Base-by-base conservation (phyloP, 1,140 invertebrate species). In the Bombus waltoni region DNA sequence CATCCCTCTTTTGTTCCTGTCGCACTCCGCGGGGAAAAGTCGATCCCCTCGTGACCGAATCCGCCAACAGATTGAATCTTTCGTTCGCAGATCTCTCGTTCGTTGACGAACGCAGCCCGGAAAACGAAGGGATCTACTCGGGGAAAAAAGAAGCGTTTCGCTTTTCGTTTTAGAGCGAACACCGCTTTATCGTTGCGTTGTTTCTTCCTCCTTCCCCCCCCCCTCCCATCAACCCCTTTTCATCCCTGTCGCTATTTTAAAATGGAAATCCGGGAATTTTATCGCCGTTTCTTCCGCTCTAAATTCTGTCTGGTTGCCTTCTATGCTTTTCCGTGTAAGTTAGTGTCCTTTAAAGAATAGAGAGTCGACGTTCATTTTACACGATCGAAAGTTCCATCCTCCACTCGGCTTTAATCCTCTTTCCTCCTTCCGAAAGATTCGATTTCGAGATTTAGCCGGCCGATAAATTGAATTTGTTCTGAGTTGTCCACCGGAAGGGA, bases 391-490 rank as follows among this genome's bases (percentile, higher is more conserved):
- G 44, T 70, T n/a, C 25, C 11, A 42, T 11, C 28, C 59, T 6
- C n/a, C 57, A 10, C 25, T 10, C 38, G 10, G 28, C 38, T 79
- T 86, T 81, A 35, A 80, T 68, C 71, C 57, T 72, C 53, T 65
- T 77, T 35, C 32, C 13, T 28, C 28, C 32, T 47, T 44, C 32
- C 35, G 1, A 70, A 65, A 78, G 81, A 89, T 89, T 87, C 85
- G 85, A 89, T 89, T 75, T 78, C 53, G 85, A 73, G 42, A 74
- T 57, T 47, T 59, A 75, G 25, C 81, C 65, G 44, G 9, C 35
- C 78, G 80, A 75, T 72, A 82, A 86, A 86, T 86, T 82, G 72
- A 86, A 85, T 81, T 72, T 81, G 35, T 81, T 59, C 47, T 8
- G 22, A 57, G n/a, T 82, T 82, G 59, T 68, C 62, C 59, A 18